These are phyloP conservation scores for Thera obeliscata DNA, from an alignment of 2,888 invertebrate species.

Conservation along the genomic window DNA sequence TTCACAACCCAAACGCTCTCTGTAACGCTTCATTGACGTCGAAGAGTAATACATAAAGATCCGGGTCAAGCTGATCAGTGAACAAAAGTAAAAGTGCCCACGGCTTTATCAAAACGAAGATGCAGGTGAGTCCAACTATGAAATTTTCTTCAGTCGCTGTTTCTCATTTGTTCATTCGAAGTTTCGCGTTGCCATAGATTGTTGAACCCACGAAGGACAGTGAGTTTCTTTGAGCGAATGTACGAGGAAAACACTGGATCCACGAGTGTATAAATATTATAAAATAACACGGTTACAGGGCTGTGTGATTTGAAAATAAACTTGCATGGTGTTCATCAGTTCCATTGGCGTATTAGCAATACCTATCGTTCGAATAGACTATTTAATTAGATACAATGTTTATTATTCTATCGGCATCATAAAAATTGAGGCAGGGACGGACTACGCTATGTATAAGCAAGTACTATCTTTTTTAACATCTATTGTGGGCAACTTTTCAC, in stretches of 20 bases:
- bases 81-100: slow-evolving; percentile 72
- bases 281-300: slow-evolving; percentile 32
- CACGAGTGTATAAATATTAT: slow-evolving; percentile 29
- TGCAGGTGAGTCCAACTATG: slow-evolving; percentile 69
- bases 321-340: background rate
- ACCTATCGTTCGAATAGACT: background rate
- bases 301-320: background rate
- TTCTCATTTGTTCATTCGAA: slow-evolving; percentile 44
- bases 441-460: no score
- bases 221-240: slow-evolving; percentile 47
- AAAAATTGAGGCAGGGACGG: background rate
- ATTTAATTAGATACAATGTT: background rate
- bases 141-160: slow-evolving; percentile 51
- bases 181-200: slow-evolving; percentile 46
- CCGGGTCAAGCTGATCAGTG: slow-evolving; percentile 64
- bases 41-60: slow-evolving; percentile 61
- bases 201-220: slow-evolving; percentile 59
- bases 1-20: slow-evolving; percentile 66
- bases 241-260: slow-evolving; percentile 40
- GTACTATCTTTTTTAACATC: no score
- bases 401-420: background rate
- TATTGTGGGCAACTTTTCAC: no score
- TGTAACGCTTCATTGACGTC: slow-evolving; percentile 62
- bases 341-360: background rate
- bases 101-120: slow-evolving; percentile 46